Conservation (phyloP, 2,113 vertebrate species). For the Girardinichthys multiradiatus region DNA sequence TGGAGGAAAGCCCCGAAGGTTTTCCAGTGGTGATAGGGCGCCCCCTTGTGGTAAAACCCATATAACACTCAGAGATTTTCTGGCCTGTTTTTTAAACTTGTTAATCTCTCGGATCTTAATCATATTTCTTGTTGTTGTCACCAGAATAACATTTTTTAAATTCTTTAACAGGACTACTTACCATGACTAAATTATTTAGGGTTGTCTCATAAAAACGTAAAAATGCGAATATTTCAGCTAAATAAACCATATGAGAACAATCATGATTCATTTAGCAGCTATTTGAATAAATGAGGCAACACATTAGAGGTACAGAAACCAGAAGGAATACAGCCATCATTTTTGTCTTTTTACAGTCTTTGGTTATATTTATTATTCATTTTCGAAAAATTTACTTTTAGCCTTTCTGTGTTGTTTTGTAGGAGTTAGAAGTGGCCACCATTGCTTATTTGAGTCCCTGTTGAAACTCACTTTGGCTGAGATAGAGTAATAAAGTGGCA, state of each 20-base stretch:
- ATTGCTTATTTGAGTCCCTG: too few relatives aligned
- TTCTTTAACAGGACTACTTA: neutral
- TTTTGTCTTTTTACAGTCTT: neutral
- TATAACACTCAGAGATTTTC: neutral
- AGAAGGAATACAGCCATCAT: neutral
- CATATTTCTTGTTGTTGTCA: neutral
- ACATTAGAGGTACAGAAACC: too few relatives aligned
- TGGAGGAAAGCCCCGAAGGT: neutral
- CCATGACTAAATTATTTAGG: neutral
- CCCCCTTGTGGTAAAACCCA: slow-evolving; percentile 47
- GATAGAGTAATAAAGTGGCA: too few relatives aligned
- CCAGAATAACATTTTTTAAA: neutral
- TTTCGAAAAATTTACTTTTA: too few relatives aligned
- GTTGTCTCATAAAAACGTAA: neutral
- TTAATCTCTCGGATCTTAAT: neutral
- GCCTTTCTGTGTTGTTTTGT: too few relatives aligned
- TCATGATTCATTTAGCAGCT: too few relatives aligned
- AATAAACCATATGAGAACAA: too few relatives aligned
- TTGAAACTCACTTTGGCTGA: too few relatives aligned
- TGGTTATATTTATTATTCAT: neutral
- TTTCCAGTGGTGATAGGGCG: slow-evolving; percentile 21
- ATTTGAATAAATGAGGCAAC: too few relatives aligned
- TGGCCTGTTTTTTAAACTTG: fast-evolving
- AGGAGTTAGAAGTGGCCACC: too few relatives aligned
- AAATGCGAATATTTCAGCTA: fast-evolving